These are phyloP conservation scores for Mimas tiliae DNA, from an alignment of 2,888 invertebrate species.

Conservation along the genomic window DNA sequence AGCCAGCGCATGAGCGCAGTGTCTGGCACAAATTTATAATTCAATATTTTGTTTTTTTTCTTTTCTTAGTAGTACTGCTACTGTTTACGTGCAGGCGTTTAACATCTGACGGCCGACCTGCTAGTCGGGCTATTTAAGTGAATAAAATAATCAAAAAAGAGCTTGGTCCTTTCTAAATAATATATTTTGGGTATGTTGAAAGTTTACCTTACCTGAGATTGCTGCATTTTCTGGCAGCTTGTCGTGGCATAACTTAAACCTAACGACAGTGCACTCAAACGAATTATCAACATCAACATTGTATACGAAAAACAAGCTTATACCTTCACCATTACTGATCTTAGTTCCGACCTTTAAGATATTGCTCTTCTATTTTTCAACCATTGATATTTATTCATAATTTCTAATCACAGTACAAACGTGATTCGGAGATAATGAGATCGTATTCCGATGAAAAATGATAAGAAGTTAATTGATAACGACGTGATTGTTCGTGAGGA, in stretches of 20 bases:
- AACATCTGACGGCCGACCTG: too few relatives aligned
- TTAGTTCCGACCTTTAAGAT: background rate
- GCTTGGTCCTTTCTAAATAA: too few relatives aligned
- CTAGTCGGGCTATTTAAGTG: too few relatives aligned
- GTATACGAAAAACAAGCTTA: background rate
- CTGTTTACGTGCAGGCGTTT: too few relatives aligned
- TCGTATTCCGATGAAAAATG: constrained; percentile 8
- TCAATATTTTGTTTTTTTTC: too few relatives aligned
- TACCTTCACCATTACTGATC: background rate
- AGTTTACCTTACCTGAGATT: constrained; percentile 62
- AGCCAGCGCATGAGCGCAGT: too few relatives aligned
- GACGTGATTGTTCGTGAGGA: constrained; percentile 20
- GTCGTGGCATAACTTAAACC: constrained; percentile 56
- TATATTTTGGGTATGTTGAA: background rate
- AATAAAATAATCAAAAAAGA: too few relatives aligned
- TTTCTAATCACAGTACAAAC: constrained; percentile 35
- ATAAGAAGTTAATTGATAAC: constrained; percentile 21
- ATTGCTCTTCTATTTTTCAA: constrained; percentile 2
- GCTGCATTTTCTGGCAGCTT: constrained; percentile 56
- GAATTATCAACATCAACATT: constrained; percentile 35
- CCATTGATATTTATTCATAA: constrained; percentile 26
- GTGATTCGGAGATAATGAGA: constrained; percentile 36
- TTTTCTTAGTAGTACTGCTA: too few relatives aligned
- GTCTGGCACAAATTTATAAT: too few relatives aligned
- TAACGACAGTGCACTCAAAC: constrained; percentile 53